Evolutionary conservation across 2,888 invertebrate species (phyloP).

Genomic region (Lasius platythorax): DNA sequence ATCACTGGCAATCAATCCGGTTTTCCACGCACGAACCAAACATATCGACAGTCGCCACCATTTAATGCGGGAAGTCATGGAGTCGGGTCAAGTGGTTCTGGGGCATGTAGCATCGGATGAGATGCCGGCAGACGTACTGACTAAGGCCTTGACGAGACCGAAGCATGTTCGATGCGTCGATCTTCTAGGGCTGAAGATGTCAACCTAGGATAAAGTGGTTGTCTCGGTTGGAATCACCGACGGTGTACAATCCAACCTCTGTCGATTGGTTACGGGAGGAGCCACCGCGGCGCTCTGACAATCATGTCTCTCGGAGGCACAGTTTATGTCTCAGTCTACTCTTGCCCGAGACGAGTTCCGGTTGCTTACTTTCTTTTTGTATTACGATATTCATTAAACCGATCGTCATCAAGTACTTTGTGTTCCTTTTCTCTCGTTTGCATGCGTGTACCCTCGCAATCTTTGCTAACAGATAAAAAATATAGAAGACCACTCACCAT

Average conservation of each 20-base stretch:
- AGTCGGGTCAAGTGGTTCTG: background rate
- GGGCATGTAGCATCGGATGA: background rate
- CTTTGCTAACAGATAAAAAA: too few relatives aligned
- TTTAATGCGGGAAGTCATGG: background rate
- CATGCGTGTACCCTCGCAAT: too few relatives aligned
- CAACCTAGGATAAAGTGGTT: background rate
- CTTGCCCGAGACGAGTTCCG: too few relatives aligned
- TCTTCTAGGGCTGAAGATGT: background rate
- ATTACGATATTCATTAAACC: too few relatives aligned
- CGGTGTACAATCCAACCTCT: background rate
- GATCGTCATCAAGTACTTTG: too few relatives aligned
- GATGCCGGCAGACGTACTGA: background rate
- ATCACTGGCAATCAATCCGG: background rate
- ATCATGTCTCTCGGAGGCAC: too few relatives aligned
- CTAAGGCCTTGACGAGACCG: background rate
- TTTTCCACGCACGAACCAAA: background rate
- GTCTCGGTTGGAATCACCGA: background rate
- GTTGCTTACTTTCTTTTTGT: too few relatives aligned
- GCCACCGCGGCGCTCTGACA: too few relatives aligned
- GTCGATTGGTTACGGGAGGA: background rate
- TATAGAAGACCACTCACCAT: too few relatives aligned
- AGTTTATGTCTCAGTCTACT: too few relatives aligned
- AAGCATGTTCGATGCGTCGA: background rate
- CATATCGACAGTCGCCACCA: background rate
- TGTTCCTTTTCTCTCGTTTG: too few relatives aligned